Evolutionary conservation across 2,888 invertebrate species (phyloP).

Genomic region (Athripsodes cinereus): DNA sequence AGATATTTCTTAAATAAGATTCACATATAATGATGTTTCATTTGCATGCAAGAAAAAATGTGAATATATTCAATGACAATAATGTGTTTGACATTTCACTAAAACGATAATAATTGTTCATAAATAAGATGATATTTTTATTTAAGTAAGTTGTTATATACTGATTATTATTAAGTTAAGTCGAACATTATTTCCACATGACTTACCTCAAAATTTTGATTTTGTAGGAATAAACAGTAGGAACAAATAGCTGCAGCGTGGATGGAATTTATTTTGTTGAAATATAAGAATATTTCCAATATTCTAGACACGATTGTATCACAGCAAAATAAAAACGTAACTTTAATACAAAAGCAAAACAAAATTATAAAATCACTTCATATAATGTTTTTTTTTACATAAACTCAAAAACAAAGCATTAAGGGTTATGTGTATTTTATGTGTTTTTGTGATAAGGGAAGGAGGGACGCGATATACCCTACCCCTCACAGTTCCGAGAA

Average conservation of each 20-base stretch:
- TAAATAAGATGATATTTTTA: no score
- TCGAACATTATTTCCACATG: no score
- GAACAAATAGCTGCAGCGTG: neutral
- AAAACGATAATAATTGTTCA: no score
- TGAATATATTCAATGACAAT: no score
- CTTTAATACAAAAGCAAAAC: neutral
- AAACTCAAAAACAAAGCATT: neutral
- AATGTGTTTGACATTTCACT: no score
- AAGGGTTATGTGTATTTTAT: constrained; percentile 1
- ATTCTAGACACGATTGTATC: neutral
- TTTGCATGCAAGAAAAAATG: no score
- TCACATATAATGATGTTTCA: no score
- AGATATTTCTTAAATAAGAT: no score
- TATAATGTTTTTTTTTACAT: neutral
- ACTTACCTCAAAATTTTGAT: no score
- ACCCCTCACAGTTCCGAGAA: neutral
- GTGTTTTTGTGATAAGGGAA: neutral
- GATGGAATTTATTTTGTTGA: neutral
- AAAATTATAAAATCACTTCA: neutral
- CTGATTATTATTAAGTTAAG: no score
- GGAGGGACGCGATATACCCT: neutral
- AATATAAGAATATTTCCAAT: neutral
- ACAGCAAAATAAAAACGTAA: neutral
- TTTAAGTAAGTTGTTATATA: no score
- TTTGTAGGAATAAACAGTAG: neutral